These are phyloP conservation scores for Rallus crepitans DNA, from an alignment of 2,797 vertebrate genomes.

Conservation along the genomic window DNA sequence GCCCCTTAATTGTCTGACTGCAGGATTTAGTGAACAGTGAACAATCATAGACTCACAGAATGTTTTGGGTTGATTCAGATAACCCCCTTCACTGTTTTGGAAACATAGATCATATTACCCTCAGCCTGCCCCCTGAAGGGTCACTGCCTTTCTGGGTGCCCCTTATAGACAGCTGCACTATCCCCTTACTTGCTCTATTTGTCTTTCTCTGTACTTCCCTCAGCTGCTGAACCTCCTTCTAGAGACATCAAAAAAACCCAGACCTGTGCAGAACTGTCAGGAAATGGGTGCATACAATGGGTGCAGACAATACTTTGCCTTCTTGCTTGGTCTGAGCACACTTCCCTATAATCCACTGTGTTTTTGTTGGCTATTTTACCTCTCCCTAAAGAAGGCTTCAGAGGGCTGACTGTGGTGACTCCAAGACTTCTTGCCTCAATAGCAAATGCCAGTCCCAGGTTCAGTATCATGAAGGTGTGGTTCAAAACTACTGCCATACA, in stretches of 20 bases:
- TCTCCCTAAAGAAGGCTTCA: background rate
- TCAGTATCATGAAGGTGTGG: background rate
- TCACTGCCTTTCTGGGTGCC: background rate
- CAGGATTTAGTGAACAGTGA: background rate
- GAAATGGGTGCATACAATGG: background rate
- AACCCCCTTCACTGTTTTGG: background rate
- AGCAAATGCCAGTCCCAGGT: background rate
- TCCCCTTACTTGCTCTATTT: background rate
- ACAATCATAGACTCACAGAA: no score
- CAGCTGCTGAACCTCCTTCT: background rate
- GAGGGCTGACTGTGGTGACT: background rate
- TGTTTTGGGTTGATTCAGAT: background rate
- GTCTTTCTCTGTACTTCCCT: background rate
- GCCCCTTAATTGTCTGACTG: background rate
- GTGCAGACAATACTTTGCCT: background rate
- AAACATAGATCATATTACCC: background rate
- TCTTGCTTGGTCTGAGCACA: background rate
- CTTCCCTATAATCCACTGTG: fast-evolving
- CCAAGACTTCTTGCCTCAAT: background rate
- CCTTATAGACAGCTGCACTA: background rate
- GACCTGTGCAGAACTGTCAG: background rate
- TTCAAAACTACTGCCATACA: background rate
- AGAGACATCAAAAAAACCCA: background rate
- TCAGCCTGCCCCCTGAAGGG: background rate
- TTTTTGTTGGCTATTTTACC: background rate